These are phyloP conservation scores for Sesia apiformis DNA, from an alignment of 2,888 invertebrate species.

Conservation along the genomic window DNA sequence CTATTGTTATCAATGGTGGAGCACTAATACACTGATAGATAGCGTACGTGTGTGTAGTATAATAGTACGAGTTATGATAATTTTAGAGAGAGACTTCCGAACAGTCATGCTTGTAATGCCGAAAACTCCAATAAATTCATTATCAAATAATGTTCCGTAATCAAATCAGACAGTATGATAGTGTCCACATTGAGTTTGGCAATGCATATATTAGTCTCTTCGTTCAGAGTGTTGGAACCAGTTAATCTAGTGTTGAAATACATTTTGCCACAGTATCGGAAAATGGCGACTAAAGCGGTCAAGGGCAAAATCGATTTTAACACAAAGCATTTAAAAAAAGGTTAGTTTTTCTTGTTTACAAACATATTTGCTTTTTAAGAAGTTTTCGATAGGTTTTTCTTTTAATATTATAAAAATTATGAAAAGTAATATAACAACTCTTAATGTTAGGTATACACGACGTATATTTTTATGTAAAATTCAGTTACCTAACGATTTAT, in stretches of 20 bases:
- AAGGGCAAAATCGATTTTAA: slow-evolving; percentile 42
- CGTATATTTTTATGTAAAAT: not conserved
- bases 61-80: too few relatives aligned
- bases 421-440: not conserved
- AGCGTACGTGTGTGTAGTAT: too few relatives aligned
- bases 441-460: not conserved
- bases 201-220: slow-evolving; percentile 24
- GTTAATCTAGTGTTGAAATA: slow-evolving; percentile 34
- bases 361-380: not conserved
- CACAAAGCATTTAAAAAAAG: slow-evolving; percentile 51
- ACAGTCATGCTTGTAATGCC: too few relatives aligned
- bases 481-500: not conserved
- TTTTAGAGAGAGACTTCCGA: too few relatives aligned
- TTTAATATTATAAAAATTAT: too few relatives aligned
- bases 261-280: slow-evolving; percentile 30
- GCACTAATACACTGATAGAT: too few relatives aligned
- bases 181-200: slow-evolving; percentile 21
- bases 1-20: too few relatives aligned
- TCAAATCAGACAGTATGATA: slow-evolving; percentile 16
- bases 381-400: too few relatives aligned
- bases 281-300: slow-evolving; percentile 33
- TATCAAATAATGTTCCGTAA: not conserved
- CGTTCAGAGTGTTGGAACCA: slow-evolving; percentile 24
- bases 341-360: slow-evolving; percentile 24
- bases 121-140: too few relatives aligned